Evolutionary conservation across 2,797 vertebrate species (phyloP).

Genomic region (Poeciliopsis gracilis): DNA sequence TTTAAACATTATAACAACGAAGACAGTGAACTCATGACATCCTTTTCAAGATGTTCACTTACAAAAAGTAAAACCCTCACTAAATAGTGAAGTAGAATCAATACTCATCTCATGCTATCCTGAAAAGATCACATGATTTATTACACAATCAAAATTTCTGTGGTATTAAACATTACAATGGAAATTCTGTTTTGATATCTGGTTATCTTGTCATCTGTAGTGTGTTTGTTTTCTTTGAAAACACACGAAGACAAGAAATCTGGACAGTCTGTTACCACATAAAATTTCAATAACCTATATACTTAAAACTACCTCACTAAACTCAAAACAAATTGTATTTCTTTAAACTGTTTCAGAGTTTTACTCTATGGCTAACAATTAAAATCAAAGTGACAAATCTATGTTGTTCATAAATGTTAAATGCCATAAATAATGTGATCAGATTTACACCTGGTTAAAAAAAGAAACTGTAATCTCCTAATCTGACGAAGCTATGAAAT

Average conservation of each 20-base stretch:
- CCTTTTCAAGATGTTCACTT: neutral
- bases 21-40: neutral
- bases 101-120: neutral
- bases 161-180: neutral
- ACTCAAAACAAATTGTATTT: neutral
- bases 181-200: neutral
- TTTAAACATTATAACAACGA: neutral
- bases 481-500: neutral
- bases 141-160: neutral
- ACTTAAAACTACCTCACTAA: neutral
- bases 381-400: neutral
- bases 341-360: neutral
- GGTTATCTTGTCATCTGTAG: constrained; percentile 2
- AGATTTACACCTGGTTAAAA: neutral
- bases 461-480: neutral
- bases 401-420: neutral
- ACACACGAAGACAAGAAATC: neutral
- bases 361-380: neutral
- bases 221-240: neutral
- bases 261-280: neutral
- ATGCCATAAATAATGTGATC: neutral
- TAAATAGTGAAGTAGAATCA: neutral
- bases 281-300: neutral
- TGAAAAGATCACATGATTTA: constrained; percentile 5
- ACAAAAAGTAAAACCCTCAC: neutral